These are phyloP conservation scores for Onchidella celtica DNA, from an alignment of 2,888 invertebrate species.

Conservation along the genomic window DNA sequence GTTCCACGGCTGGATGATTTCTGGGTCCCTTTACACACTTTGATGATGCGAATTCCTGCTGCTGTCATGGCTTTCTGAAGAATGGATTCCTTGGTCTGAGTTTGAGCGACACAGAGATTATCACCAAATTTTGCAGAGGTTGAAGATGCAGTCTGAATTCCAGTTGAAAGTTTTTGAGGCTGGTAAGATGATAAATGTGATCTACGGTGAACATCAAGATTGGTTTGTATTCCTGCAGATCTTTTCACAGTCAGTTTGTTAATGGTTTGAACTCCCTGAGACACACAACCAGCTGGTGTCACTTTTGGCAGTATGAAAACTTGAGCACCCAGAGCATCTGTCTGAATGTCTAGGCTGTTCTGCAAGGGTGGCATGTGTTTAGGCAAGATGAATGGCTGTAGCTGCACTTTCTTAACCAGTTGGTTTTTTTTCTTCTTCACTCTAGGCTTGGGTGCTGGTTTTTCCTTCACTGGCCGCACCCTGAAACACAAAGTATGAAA, in stretches of 20 bases:
- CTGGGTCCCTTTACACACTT: constrained; percentile 14
- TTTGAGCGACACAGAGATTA: constrained; percentile 18
- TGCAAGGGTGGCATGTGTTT: neutral
- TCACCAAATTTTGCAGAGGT: neutral
- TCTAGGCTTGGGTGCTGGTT: neutral
- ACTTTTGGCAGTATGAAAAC: constrained; percentile 30
- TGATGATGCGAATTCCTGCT: constrained; percentile 23
- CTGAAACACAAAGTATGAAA: no score
- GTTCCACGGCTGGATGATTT: neutral
- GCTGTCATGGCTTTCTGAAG: constrained; percentile 21
- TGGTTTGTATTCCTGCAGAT: constrained; percentile 39
- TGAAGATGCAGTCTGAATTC: constrained; percentile 20
- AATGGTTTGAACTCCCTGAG: constrained; percentile 36
- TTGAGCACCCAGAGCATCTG: constrained; percentile 24
- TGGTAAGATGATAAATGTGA: neutral
- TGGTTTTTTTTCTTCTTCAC: neutral
- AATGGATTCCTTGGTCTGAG: constrained; percentile 34
- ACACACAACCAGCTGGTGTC: constrained; percentile 15
- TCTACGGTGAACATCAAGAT: neutral
- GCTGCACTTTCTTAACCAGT: neutral
- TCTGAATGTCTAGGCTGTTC: constrained; percentile 36
- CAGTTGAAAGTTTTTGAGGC: constrained; percentile 26
- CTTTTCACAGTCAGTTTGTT: neutral
- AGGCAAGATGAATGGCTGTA: constrained; percentile 19
- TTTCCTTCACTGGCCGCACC: neutral